phyloP scores from a whole-genome alignment of 1,140 invertebrate species.

The Lepidurus packardi region DNA sequence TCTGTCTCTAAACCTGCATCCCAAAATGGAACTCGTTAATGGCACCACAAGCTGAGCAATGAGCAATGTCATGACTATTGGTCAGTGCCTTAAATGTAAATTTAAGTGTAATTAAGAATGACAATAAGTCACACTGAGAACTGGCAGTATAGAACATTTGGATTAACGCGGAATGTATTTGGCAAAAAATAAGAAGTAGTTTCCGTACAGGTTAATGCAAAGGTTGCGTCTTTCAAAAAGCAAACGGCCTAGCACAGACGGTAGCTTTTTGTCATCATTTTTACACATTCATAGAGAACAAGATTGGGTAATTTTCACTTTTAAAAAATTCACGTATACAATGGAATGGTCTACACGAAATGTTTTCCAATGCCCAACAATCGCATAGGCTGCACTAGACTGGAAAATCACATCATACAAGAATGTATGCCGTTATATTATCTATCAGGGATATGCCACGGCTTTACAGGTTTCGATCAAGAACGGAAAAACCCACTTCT shows the following conservation, averaged over 20 bases:
- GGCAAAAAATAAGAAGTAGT: constrained; percentile 1
- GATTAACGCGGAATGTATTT: constrained; percentile 15
- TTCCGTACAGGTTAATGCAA: neutral
- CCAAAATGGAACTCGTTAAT: too few relatives aligned
- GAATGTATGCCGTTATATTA: neutral
- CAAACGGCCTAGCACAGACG: constrained; percentile 13
- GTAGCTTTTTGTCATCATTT: neutral
- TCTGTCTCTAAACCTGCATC: too few relatives aligned
- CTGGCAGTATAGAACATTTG: neutral
- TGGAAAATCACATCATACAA: constrained; percentile 10
- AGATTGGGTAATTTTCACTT: neutral
- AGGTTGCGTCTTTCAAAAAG: neutral
- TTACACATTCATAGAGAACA: neutral
- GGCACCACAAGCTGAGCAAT: too few relatives aligned
- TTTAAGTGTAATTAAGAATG: neutral
- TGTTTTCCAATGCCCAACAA: constrained; percentile 9
- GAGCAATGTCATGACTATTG: too few relatives aligned
- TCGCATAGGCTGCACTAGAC: constrained; percentile 17
- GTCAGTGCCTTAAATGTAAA: too few relatives aligned
- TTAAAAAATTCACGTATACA: constrained; percentile 16
- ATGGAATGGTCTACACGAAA: neutral
- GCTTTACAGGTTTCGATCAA: too few relatives aligned
- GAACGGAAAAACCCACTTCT: neutral
- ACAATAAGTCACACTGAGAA: neutral
- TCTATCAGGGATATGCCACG: too few relatives aligned